Conservation (phyloP, 1,140 invertebrate genomes). For the Trachymyrmex cornetzi region DNA sequence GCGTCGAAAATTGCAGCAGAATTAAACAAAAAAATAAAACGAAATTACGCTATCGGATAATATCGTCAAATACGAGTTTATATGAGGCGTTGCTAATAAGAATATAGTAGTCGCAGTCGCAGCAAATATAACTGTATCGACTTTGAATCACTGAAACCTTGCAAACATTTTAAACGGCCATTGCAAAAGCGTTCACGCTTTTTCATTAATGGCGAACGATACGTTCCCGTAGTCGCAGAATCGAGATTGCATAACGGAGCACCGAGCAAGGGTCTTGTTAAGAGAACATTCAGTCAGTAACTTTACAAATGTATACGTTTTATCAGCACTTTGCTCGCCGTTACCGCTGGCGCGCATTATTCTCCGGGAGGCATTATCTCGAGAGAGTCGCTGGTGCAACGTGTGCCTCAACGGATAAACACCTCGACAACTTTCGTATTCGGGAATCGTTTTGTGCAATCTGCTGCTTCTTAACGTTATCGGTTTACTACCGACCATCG, state of each 20-base stretch:
- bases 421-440: constrained; percentile 4
- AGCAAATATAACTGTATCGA: background rate
- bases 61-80: constrained; percentile 17
- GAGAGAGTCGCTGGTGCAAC: constrained; percentile 8
- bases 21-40: constrained; percentile 24
- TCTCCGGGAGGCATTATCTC: constrained; percentile 36
- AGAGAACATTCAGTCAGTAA: constrained; percentile 39
- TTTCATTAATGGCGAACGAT: constrained; percentile 51
- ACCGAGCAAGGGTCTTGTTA: background rate
- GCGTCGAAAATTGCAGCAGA: background rate
- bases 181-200: constrained; percentile 40
- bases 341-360: constrained; percentile 54
- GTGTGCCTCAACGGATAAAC: constrained; percentile 1
- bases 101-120: background rate
- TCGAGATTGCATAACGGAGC: constrained; percentile 47
- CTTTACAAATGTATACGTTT: constrained; percentile 51
- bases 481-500: constrained; percentile 53
- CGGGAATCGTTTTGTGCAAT: constrained; percentile 44
- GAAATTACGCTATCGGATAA: constrained; percentile 11
- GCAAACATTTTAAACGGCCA: constrained; percentile 25
- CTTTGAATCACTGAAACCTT: background rate
- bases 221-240: background rate
- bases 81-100: constrained; percentile 37
- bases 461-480: constrained; percentile 49
- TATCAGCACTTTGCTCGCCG: constrained; percentile 59